phyloP scores from a whole-genome alignment of 2,113 vertebrate species.

The Myocastor coypus region DNA sequence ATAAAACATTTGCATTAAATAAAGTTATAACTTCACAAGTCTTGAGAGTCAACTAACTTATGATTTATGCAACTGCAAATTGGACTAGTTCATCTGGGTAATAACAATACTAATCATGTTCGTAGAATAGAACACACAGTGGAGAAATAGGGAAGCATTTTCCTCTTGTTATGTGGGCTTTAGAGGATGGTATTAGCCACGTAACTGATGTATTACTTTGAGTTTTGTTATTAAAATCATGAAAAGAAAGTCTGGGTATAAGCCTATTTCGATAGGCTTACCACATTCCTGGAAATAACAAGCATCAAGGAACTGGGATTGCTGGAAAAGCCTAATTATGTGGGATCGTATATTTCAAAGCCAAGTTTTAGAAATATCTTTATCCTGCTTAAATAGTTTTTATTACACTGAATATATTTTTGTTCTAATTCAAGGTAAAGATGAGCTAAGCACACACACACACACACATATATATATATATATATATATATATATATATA shows the following conservation, averaged over 20 bases:
- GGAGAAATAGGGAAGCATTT: conserved; percentile 6
- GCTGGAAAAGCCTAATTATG: conserved; percentile 47
- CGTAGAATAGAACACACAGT: neutral
- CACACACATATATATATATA: too few species aligned
- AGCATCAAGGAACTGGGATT: conserved; percentile 52
- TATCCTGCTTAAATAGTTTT: conserved; percentile 50
- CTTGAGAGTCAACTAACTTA: conserved; percentile 55
- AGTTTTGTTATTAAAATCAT: conserved; percentile 12
- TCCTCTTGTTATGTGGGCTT: neutral
- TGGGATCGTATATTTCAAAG: conserved; percentile 44
- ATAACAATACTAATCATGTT: conserved; percentile 55
- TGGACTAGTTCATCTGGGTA: conserved; percentile 51
- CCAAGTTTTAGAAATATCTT: conserved; percentile 45
- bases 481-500: too few species aligned
- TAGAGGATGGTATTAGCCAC: conserved; percentile 60
- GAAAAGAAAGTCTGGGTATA: conserved; percentile 38
- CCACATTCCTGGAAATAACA: neutral
- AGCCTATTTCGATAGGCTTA: conserved; percentile 51
- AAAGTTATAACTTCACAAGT: conserved; percentile 28
- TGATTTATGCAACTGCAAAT: conserved; percentile 67
- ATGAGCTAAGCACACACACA: neutral
- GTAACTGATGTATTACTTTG: conserved; percentile 30
- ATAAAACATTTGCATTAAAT: conserved; percentile 41
- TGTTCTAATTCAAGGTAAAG: conserved; percentile 36
- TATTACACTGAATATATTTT: conserved; percentile 68